Base-by-base conservation (phyloP, 2,888 invertebrate genomes). In the Polydesmus complanatus region DNA sequence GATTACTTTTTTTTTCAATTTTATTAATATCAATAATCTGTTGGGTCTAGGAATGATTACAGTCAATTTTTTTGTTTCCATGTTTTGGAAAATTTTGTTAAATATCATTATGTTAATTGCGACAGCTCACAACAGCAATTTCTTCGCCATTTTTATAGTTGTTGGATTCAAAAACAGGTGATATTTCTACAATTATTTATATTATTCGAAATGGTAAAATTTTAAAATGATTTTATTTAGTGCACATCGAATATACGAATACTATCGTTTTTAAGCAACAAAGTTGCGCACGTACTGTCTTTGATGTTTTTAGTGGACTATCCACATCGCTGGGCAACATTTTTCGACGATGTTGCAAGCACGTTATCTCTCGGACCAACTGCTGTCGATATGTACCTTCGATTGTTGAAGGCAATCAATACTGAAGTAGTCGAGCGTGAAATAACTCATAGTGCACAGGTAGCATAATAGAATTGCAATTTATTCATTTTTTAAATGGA, bases 291-390 rank as follows among this genome's bases (percentile, higher is more conserved):
- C 69, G 69, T 80, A 18, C 73, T 78, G 63, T 74, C 78, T 1
- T 69, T 79, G 50, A 76, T 77, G 0, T 80, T 79, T 69, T 71
- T 79, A 5, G 70, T 70, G 25, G 80, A 80, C 68, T 80, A 76
- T 68, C 78, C 78, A 1, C 69, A 71, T 1, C 69, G 75, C 51
- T 80, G 80, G 80, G 74, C 77, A 1, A 68, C 70, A 1, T 80
- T 79, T 69, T 78, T 80, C 66, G 69, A 71, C 19, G 79, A 80
- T 67, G 65, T 79, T 21, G 68, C 77, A 23, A 69, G 70, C 27
- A 70, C 73, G 3, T 65, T 74, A 14, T 66, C 66, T 27, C 66
- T 71, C 48, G 75, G 76, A 3, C 69, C 70, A 19, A 67, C 66
- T 11, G 75, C 74, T 19, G 74, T 77, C 1, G 77, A 78, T 64